phyloP scores from a whole-genome alignment of 2,888 invertebrate species.

The Chymomyza fuscimana region DNA sequence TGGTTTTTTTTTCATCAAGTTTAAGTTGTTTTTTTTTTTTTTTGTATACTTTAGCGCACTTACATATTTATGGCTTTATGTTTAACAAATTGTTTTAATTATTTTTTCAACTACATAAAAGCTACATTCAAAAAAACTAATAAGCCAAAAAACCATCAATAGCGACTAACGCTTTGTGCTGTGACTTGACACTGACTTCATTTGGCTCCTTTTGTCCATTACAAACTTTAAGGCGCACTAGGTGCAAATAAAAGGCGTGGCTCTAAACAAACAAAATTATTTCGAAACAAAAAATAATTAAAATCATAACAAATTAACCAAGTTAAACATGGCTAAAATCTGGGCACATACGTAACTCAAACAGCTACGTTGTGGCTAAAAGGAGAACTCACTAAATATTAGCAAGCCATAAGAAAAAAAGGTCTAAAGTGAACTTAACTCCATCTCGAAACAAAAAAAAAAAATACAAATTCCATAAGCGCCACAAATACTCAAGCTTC shows the following conservation, averaged over 20 bases:
- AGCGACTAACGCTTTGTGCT: constrained; percentile 1
- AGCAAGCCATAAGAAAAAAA: constrained; percentile 63
- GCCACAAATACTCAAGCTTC: constrained; percentile 12
- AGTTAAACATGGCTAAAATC: not conserved
- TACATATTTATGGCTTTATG: constrained; percentile 9
- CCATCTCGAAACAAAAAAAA: constrained; percentile 1
- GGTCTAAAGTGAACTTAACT: constrained; percentile 23
- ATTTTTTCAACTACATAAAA: constrained; percentile 1
- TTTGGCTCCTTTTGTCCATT: constrained; percentile 72
- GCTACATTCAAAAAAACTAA: not conserved
- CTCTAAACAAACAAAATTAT: constrained; percentile 36
- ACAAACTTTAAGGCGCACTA: constrained; percentile 70
- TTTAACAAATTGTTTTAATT: not conserved
- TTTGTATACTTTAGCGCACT: not conserved
- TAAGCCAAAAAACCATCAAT: constrained; percentile 4
- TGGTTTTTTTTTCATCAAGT: constrained; percentile 30
- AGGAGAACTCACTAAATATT: constrained; percentile 61
- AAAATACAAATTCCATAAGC: constrained; percentile 12
- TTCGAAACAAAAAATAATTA: not conserved
- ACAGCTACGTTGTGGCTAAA: constrained; percentile 7
- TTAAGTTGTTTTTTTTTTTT: constrained; percentile 1
- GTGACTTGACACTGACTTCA: not conserved
- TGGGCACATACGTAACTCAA: not conserved
- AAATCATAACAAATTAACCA: not conserved
- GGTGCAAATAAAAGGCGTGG: constrained; percentile 57